phyloP scores from a whole-genome alignment of 2,113 vertebrate genomes.

The Melanocharis versteri region DNA sequence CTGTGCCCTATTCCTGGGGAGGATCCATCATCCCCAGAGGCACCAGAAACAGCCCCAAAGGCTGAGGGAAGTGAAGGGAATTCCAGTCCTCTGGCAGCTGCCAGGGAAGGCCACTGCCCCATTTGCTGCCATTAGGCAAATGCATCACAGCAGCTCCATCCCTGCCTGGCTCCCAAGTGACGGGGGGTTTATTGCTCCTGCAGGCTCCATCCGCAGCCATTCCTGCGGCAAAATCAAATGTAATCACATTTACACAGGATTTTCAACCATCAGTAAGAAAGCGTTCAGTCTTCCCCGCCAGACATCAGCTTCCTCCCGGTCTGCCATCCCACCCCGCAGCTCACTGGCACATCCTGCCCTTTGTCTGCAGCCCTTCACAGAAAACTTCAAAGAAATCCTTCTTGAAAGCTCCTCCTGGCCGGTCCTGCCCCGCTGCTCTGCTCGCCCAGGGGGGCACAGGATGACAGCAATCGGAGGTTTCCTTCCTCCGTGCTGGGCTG shows the following conservation, averaged over 20 bases:
- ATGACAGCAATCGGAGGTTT: background rate
- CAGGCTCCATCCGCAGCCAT: background rate
- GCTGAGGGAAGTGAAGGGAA: background rate
- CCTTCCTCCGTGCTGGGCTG: background rate
- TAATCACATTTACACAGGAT: constrained; percentile 28
- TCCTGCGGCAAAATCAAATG: background rate
- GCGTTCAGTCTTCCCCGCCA: rapidly evolving
- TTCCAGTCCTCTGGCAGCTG: background rate
- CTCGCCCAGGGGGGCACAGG: background rate
- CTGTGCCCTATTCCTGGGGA: rapidly evolving
- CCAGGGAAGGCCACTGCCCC: background rate
- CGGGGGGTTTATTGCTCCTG: background rate
- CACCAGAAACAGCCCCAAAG: background rate
- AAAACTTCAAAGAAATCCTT: constrained; percentile 37
- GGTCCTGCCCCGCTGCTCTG: background rate
- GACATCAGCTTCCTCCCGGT: background rate
- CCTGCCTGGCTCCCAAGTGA: background rate
- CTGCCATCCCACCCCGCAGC: background rate
- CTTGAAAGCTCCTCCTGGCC: background rate
- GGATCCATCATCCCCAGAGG: background rate
- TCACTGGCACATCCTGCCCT: constrained; percentile 22
- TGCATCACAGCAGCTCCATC: background rate
- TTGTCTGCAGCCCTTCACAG: background rate
- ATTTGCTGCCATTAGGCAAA: background rate
- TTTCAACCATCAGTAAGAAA: background rate